Percentiles rank a stretch among this genome's conserved stretches.
Evolutionary conservation across 2,797 vertebrate species (phyloP).

Genomic region (Oceanodroma leucorhoa): DNA sequence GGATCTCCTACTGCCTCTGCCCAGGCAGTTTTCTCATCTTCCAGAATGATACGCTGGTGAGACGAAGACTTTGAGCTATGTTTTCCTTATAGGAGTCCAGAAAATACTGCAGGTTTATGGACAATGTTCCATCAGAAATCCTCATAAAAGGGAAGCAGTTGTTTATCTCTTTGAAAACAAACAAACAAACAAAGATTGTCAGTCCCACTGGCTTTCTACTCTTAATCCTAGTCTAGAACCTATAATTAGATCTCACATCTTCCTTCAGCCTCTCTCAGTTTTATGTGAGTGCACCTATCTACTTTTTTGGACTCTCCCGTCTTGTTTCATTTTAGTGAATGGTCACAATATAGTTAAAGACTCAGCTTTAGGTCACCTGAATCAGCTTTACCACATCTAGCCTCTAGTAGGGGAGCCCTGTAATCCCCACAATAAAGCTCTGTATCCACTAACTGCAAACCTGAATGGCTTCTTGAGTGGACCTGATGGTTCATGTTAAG

Average conservation of each 20-base stretch:
- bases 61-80: neutral
- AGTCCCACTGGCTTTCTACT: neutral
- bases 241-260: neutral
- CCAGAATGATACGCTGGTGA: neutral
- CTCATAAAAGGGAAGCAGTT: neutral
- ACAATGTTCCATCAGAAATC: neutral
- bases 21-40: neutral
- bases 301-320: neutral
- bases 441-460: neutral
- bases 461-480: neutral
- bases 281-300: neutral
- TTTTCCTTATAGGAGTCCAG: neutral
- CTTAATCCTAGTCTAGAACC: neutral
- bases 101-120: neutral
- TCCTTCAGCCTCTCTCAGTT: neutral
- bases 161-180: neutral
- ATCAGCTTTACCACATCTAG: neutral
- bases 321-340: neutral
- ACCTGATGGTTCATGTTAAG: accelerated
- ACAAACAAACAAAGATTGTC: too few species aligned
- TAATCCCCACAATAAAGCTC: neutral
- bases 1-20: neutral
- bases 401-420: accelerated
- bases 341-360: neutral
- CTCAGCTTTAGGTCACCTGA: neutral